Conservation (phyloP, 2,888 invertebrate genomes). For the Bombyx huttoni region DNA sequence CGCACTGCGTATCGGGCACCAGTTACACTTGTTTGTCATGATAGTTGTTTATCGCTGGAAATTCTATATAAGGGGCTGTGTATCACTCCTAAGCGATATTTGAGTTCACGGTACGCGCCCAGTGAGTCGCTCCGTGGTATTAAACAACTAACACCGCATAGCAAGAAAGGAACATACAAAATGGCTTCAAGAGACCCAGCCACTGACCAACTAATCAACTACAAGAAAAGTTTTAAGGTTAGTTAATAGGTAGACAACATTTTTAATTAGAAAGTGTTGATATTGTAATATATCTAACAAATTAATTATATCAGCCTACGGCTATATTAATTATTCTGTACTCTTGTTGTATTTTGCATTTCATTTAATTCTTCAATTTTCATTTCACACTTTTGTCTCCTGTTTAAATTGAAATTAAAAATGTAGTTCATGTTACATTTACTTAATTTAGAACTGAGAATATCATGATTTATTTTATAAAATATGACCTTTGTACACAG, state of each 20-base stretch:
- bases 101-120: slow-evolving; percentile 36
- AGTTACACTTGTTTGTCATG: slow-evolving; percentile 30
- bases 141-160: slow-evolving; percentile 6
- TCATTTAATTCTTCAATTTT: no score
- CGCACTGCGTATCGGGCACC: slow-evolving; percentile 12
- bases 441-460: not conserved
- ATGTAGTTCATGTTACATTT: not conserved
- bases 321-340: no score
- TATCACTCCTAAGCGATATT: slow-evolving; percentile 26
- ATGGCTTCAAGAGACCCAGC: slow-evolving; percentile 73
- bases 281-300: no score
- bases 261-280: no score
- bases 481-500: no score
- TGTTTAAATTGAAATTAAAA: not conserved
- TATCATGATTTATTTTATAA: not conserved
- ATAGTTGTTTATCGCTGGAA: slow-evolving; percentile 45
- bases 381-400: not conserved
- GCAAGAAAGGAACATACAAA: slow-evolving; percentile 8
- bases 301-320: no score
- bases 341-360: no score
- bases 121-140: slow-evolving; percentile 37
- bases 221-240: slow-evolving; percentile 75
- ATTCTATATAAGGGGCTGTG: slow-evolving; percentile 43
- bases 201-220: slow-evolving; percentile 75
- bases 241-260: slow-evolving; percentile 16